phyloP scores from a whole-genome alignment of 1,140 invertebrate genomes.

The Papilio glaucus region DNA sequence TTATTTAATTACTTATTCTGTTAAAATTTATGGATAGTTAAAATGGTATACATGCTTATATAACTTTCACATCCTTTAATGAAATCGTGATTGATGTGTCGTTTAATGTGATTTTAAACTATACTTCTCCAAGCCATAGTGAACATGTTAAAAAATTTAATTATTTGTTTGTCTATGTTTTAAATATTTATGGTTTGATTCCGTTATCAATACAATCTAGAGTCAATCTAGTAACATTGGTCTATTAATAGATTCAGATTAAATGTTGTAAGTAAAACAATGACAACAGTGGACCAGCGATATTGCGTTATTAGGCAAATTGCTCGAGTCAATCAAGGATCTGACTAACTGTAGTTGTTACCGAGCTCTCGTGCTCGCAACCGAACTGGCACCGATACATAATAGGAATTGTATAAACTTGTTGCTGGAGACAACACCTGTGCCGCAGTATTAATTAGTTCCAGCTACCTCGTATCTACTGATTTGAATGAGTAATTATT shows the following conservation, averaged over 20 bases:
- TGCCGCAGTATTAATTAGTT: slow-evolving; percentile 32
- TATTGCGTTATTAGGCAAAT: slow-evolving; percentile 36
- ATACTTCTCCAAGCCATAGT: background rate
- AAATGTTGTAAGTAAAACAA: slow-evolving; percentile 31
- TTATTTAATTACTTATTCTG: slow-evolving; percentile 2
- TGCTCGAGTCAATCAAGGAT: slow-evolving; percentile 34
- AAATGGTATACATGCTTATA: too few relatives aligned
- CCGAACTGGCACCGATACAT: slow-evolving; percentile 31
- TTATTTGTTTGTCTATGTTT: background rate
- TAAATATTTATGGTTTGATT: background rate
- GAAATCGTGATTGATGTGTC: too few relatives aligned
- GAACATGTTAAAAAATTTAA: background rate
- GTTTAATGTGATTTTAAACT: background rate
- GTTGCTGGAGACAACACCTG: slow-evolving; percentile 30
- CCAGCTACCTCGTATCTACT: background rate
- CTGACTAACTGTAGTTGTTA: slow-evolving; percentile 28
- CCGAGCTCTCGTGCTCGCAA: slow-evolving; percentile 1
- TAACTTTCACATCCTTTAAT: too few relatives aligned
- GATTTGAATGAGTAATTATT: slow-evolving; percentile 17
- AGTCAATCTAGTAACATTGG: slow-evolving; percentile 26
- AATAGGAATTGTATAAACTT: slow-evolving; percentile 37
- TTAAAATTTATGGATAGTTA: slow-evolving; percentile 1
- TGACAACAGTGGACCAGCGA: background rate
- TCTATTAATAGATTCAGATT: slow-evolving; percentile 33
- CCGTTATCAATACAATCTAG: background rate